Evolutionary conservation across 2,797 vertebrate genomes (phyloP), one percentile per base, ranked within the genome.

Genomic region (Trachurus trachurus): DNA sequence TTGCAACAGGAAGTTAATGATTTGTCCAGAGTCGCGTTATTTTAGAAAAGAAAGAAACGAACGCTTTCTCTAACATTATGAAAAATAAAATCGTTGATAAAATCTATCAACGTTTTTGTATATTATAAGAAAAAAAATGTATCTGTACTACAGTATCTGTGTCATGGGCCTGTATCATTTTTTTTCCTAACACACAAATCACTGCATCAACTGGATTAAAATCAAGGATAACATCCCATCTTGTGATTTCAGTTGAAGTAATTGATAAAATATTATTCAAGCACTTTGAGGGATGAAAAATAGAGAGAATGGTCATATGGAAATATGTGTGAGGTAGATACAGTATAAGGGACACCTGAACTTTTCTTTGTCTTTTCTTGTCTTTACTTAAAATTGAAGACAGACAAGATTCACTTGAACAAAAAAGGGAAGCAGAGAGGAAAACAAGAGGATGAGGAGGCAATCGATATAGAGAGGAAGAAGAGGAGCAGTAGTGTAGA

Each of bases 381-480:
- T 34, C 8, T 6, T 13, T 15, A 44, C 3, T 37, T 68, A 2
- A 53, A 21, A 58, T 4, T 31, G 2, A 81, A 68, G 4, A 29
- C 10, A 57, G 10, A 57, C 11, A 17, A 45, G 19, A 42, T 16
- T 47, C 7, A 10, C 39, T 59, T 57, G 0, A 62, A 37, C 34
- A 37, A 40, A 15, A 11, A 65, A 47, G 34, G 2, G n/a, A n/a
- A 26, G 19, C 1, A 53, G 9, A 17, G 17, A 31, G n/a, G 2
- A 57, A 47, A 58, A n/a, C 2, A 19, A 68, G 6, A 17, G 15
- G 13, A 54, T 53, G 17, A 34, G 22, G 65, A 66, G 49, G 44
- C n/a, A 50, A 21, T 59, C 8, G 10, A 74, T 22, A 65, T 47
- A 37, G 81, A 47, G 45, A 73, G 50, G 65, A 58, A 45, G 59